These are phyloP conservation scores for Phasianus colchicus DNA, from an alignment of 2,113 vertebrate genomes.

Conservation along the genomic window DNA sequence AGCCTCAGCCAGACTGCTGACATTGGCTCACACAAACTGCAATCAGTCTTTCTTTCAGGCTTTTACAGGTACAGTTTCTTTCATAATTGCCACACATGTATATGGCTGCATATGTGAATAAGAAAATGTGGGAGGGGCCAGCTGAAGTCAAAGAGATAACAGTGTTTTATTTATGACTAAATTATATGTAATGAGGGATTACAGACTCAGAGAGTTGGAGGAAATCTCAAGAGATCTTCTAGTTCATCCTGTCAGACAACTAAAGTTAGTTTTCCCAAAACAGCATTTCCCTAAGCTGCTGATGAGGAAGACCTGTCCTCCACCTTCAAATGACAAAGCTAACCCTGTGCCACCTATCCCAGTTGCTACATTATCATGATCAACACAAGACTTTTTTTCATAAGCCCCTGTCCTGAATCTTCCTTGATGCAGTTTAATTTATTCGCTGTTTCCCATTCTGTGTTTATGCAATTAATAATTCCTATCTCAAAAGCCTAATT, in stretches of 20 bases:
- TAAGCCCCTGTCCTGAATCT: neutral
- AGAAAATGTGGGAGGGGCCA: neutral
- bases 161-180: neutral
- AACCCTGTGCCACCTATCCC: neutral
- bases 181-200: neutral
- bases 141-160: neutral
- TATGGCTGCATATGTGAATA: neutral
- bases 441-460: neutral
- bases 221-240: neutral
- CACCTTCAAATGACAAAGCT: neutral
- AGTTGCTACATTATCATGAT: neutral
- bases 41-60: neutral
- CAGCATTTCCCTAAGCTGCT: neutral
- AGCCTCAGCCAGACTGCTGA: neutral
- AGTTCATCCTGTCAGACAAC: neutral
- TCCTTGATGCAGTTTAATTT: neutral
- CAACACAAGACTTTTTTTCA: neutral
- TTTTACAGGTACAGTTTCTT: neutral
- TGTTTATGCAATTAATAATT: neutral
- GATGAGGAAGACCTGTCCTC: neutral
- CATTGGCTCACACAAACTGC: neutral
- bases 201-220: neutral
- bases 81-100: neutral
- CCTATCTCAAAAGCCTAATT: neutral
- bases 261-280: neutral